These are phyloP conservation scores for Arnoldichthys spilopterus DNA, from an alignment of 2,797 vertebrate genomes.

Conservation along the genomic window DNA sequence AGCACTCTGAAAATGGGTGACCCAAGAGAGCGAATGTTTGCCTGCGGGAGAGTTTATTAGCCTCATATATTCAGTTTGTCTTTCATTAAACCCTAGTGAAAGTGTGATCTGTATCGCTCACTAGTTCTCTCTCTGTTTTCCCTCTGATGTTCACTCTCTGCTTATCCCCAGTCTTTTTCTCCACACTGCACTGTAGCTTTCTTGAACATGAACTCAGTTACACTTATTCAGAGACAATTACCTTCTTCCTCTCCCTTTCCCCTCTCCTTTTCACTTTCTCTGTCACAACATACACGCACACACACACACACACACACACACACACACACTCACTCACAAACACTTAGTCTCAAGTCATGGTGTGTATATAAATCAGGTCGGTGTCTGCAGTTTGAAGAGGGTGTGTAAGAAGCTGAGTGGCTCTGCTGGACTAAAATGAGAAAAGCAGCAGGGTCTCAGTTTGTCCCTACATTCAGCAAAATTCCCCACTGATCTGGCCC, in stretches of 20 bases:
- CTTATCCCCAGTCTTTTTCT: not conserved
- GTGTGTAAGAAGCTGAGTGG: conserved; percentile 36
- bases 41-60: conserved; percentile 49
- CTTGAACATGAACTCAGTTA: not conserved
- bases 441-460: conserved; percentile 57
- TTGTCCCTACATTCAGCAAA: conserved; percentile 51
- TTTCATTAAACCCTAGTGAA: conserved; percentile 51
- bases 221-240: not conserved
- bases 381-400: conserved; percentile 41
- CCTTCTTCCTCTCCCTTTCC: not conserved
- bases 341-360: not conserved
- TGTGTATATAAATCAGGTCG: conserved; percentile 49
- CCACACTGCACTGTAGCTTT: not conserved
- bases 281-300: too few species aligned
- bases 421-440: conserved; percentile 60
- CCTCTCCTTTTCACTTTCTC: not conserved
- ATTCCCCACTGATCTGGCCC: conserved; percentile 38
- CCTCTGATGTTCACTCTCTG: not conserved
- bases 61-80: conserved; percentile 56
- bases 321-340: not conserved
- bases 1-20: conserved; percentile 46
- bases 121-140: not conserved
- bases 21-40: conserved; percentile 41
- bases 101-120: conserved; percentile 15
- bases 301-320: not conserved